Base-by-base conservation (phyloP, 2,888 invertebrate genomes). In the Bombyx huttoni region DNA sequence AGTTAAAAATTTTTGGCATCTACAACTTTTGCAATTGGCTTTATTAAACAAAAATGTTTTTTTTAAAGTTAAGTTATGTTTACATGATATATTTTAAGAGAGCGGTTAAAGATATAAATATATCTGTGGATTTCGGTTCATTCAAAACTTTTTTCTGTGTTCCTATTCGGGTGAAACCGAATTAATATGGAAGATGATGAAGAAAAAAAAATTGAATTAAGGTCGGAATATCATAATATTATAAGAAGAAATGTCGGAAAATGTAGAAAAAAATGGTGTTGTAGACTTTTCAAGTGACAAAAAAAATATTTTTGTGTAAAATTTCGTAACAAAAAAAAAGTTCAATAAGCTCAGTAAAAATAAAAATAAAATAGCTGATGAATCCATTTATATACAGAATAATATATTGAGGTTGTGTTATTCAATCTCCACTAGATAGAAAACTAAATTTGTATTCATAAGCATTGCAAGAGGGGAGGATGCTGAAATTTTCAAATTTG, bases 361-460 rank as follows among this genome's bases (percentile, higher is more conserved):
- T 40, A 40, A 12, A 40, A 40, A 40, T 3, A 40, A 40, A 40
- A 12, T 40, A 10, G 7, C 40, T 8, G 0, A 40, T 40, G 40
- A 10, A 40, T 24, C 24, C 9, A 40, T 40, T 40, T 40, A 40
- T 7, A 40, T 40, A 33, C 34, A 34, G 34, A 34, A 34, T 50
- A 46, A 47, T 24, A 47, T 9, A 14, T 47, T 9, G 47, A 47
- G 8, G 47, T 47, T 12, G 9, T 13, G 7, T 48, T 24, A 1
- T 51, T 47, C 13, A 51, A 51, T 52, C 34, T 49, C 34, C 40
- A 40, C 40, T 40, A 40, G 40, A 40, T 40, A 40, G 40, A 40
- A 40, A 40, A 40, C 60, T 62, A 72, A 78, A 81, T 81, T 82
- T 81, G 78, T 81, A 82, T 84, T 84, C 83, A 81, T 78, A 81